Base-by-base conservation (phyloP, 2,888 invertebrate genomes). In the Acrobasis suavella region DNA sequence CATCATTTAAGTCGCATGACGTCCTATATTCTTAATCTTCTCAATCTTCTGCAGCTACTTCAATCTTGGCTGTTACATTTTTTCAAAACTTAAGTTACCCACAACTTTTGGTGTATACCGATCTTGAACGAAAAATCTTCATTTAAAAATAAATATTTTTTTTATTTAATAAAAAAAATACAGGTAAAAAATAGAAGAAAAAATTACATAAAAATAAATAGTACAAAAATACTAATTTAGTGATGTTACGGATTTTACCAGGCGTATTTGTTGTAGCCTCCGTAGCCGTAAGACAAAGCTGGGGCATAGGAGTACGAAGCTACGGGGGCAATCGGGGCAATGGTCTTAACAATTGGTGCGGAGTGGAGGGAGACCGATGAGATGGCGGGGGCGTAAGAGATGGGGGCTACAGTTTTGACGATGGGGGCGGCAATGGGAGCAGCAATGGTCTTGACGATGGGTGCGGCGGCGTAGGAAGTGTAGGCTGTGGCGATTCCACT, bases 221-320 rank as follows among this genome's bases (percentile, higher is more conserved):
- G 14, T 46, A 42, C 42, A 63, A 61, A 63, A 49, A 17, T 16
- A 49, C 49, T 52, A 58, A 54, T 50, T 42, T 49, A 22, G 22
- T 16, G n/a, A 9, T 38, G 42, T 12, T 6, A 56, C n/a, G 62
- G 32, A 32, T 32, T 69, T 77, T 73, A 84, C 83, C 83, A 84
- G 51, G 74, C 65, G 66, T 83, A 79, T 69, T 82, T 84, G 60
- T 73, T 71, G 51, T 60, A 60, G 12, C 51, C 60, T 37, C 50
- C 58, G 37, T 59, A 59, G 50, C 62, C 60, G n/a, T 68, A 69
- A 37, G 63, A 62, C 22, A 32, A 50, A 2, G 50, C 51, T 38
- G 51, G 39, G 10, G 51, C 50, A 39, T 60, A 60, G 1, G 60
- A 51, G 50, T 60, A 55, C 0, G 63, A 58, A n/a, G 62, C 22